Evolutionary conservation across 2,113 vertebrate species (phyloP).

Genomic region (Machaerirhynchus nigripectus): DNA sequence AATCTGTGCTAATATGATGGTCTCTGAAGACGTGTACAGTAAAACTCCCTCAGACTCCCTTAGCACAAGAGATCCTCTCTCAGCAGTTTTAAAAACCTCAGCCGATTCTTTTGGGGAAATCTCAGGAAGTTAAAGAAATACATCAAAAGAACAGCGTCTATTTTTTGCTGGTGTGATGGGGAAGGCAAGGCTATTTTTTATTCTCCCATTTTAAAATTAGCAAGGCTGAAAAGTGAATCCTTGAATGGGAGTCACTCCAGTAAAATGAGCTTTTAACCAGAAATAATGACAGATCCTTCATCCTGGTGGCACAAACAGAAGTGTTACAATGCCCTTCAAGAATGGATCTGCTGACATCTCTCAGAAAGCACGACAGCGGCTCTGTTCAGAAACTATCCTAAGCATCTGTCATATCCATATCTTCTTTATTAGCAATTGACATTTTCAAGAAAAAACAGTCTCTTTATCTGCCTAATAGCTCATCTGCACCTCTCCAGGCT

Average conservation of each 20-base stretch:
- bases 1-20: not conserved
- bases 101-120: conserved; percentile 29
- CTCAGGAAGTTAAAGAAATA: conserved; percentile 16
- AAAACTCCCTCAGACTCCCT: not conserved
- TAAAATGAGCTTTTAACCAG: conserved; percentile 50
- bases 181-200: conserved; percentile 17
- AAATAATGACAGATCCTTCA: conserved; percentile 51
- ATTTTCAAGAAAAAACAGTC: conserved; percentile 58
- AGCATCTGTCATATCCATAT: conserved; percentile 44
- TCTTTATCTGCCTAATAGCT: conserved; percentile 40
- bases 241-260: conserved; percentile 49
- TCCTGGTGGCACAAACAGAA: conserved; percentile 42
- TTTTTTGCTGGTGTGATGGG: not conserved
- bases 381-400: conserved; percentile 23
- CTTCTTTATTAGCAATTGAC: conserved; percentile 63
- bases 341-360: conserved; percentile 48
- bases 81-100: conserved; percentile 38
- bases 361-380: not conserved
- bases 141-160: conserved; percentile 2
- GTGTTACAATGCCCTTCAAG: conserved; percentile 54
- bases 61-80: not conserved
- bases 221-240: conserved; percentile 51
- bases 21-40: not conserved
- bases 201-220: conserved; percentile 49
- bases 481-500: conserved; percentile 45